phyloP scores from a whole-genome alignment of 2,888 invertebrate species.

The Spodoptera littoralis region DNA sequence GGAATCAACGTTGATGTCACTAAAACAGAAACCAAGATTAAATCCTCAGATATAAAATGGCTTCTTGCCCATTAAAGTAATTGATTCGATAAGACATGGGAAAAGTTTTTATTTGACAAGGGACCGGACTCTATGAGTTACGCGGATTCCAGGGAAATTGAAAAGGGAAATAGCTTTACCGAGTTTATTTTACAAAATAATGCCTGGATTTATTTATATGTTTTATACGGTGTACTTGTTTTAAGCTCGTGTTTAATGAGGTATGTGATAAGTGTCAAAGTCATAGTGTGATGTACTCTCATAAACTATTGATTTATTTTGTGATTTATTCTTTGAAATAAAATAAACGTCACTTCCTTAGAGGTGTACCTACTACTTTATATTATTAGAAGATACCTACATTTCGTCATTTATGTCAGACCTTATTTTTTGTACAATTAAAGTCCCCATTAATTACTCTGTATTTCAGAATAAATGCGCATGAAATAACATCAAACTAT shows the following conservation, averaged over 20 bases:
- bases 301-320: too few species aligned
- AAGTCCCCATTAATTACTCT: too few species aligned
- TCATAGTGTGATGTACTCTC: too few species aligned
- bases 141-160: constrained; percentile 76
- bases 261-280: too few species aligned
- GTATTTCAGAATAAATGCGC: too few species aligned
- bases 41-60: constrained; percentile 70
- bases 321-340: too few species aligned
- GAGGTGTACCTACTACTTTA: too few species aligned
- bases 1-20: constrained; percentile 49
- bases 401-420: too few species aligned
- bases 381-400: too few species aligned
- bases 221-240: background rate
- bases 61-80: constrained; percentile 81
- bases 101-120: constrained; percentile 86
- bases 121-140: constrained; percentile 80
- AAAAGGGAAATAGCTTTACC: constrained; percentile 77
- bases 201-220: constrained; percentile 39
- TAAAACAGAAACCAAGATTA: constrained; percentile 61
- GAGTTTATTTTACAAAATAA: constrained; percentile 74
- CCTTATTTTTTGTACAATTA: too few species aligned
- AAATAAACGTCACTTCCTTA: too few species aligned
- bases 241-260: background rate
- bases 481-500: constrained; percentile 1
- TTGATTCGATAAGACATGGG: constrained; percentile 84